Evolutionary conservation across 2,113 vertebrate species (phyloP), one percentile per base, ranked within the genome.

Genomic region (Pelusios castaneus): DNA sequence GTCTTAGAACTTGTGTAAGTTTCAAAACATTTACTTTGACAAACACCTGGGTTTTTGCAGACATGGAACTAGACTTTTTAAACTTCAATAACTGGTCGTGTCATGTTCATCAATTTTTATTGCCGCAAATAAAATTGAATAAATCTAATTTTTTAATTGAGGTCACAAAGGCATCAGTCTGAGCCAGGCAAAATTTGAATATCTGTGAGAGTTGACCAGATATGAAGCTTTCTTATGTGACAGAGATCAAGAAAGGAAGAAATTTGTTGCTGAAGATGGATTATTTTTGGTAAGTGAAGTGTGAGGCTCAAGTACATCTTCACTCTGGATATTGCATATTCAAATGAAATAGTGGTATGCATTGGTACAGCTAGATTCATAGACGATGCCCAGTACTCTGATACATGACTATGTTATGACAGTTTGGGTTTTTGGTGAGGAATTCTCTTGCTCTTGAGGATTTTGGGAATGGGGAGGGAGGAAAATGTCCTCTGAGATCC

Each of bases 91-190:
- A 89, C 25, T 87, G 63, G n/a, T 91, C 93, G 85, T 82, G 81
- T 31, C 2, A 1, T 6, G 25, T 84, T 85, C 93, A 82, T 80
- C 24, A 60, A 34, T 85, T 89, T 67, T 89, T 90, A 87, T 89
- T 87, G 83, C 85, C 87, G 85, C 54, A 80, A 77, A 43, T 49
- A 73, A 89, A 92, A 87, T 12, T 51, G 47, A 47, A 34, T 10
- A 75, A 94, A 94, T 85, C 80, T 89, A 31, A 77, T 67, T 91
- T 92, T 90, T 91, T 58, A 89, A 83, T 2, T 21, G 10, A 75
- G 70, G 10, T 75, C 70, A 75, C 3, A 75, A 27, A 11, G n/a
- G 70, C 70, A 43, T 75, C 70, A 75, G 22, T 43, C 38, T 13
- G 38, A 43, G 70, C 22, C 38, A 75, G 70, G 11, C 19, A 75